Evolutionary conservation across 2,888 invertebrate genomes (phyloP).

Genomic region (Alitta virens): DNA sequence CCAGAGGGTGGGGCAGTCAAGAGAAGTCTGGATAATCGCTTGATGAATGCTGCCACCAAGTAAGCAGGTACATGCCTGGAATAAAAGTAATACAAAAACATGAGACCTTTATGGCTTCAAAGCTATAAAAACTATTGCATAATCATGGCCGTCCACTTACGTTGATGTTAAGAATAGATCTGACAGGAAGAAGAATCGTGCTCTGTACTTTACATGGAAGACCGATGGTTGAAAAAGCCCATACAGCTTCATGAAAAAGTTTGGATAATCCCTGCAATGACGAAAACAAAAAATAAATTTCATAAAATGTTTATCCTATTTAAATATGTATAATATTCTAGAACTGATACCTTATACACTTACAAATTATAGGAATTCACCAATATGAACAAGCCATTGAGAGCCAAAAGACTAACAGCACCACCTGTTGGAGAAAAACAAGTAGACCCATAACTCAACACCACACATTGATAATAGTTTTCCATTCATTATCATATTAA

Average conservation of each 20-base stretch:
- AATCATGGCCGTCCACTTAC: no score
- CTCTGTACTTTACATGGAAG: slow-evolving; percentile 85
- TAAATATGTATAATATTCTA: no score
- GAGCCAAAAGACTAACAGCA: slow-evolving; percentile 80
- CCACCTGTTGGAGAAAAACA: slow-evolving; percentile 65
- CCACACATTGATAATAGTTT: no score
- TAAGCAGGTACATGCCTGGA: slow-evolving; percentile 83
- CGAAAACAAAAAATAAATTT: no score
- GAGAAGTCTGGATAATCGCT: slow-evolving; percentile 80
- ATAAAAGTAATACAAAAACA: slow-evolving; percentile 26
- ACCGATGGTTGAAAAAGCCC: slow-evolving; percentile 88
- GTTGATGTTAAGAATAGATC: slow-evolving; percentile 91
- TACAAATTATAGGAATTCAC: slow-evolving; percentile 85
- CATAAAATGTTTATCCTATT: no score
- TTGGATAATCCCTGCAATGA: slow-evolving; percentile 82
- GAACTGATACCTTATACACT: slow-evolving; percentile 45
- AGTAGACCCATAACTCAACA: no score
- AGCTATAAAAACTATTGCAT: no score
- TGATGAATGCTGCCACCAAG: slow-evolving; percentile 89
- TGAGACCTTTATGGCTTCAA: no score
- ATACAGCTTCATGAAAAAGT: slow-evolving; percentile 92
- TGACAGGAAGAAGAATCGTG: slow-evolving; percentile 81
- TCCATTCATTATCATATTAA: no score
- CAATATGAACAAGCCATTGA: slow-evolving; percentile 87
- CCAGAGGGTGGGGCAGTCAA: slow-evolving; percentile 72